A percentile compares a stretch with the other conserved stretches of the same genome.
phyloP scores from a whole-genome alignment of 2,888 invertebrate species.

The Creontiades dilutus region DNA sequence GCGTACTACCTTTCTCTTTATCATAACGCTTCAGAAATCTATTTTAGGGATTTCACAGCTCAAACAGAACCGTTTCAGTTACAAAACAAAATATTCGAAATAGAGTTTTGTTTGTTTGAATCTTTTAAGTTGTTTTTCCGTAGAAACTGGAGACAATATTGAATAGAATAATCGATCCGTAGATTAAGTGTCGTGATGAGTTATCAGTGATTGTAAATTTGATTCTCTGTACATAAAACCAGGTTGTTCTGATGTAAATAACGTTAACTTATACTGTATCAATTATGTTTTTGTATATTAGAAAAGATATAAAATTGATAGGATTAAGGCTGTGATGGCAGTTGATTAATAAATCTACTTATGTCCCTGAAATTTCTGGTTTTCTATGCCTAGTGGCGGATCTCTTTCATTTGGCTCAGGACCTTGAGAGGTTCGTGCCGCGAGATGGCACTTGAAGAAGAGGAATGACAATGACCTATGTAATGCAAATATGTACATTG shows the following conservation, averaged over 20 bases:
- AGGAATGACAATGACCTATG: too few relatives aligned
- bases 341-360: not conserved
- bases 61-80: not conserved
- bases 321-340: constrained; percentile 34
- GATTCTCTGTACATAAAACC: constrained; percentile 1
- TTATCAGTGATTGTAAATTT: constrained; percentile 26
- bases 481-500: too few relatives aligned
- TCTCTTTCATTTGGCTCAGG: too few relatives aligned
- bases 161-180: constrained; percentile 1
- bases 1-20: not conserved
- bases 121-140: not conserved
- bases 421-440: too few relatives aligned
- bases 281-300: constrained; percentile 36
- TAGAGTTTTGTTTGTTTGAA: not conserved
- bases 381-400: too few relatives aligned
- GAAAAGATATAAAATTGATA: not conserved
- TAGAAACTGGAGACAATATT: constrained; percentile 30
- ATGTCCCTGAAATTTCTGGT: not conserved
- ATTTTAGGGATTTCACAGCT: not conserved
- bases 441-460: too few relatives aligned
- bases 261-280: not conserved
- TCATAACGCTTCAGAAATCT: not conserved
- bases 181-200: not conserved
- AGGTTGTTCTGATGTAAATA: constrained; percentile 39
- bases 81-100: not conserved